These are phyloP conservation scores for Pogonognathellus flavescens DNA, from an alignment of 1,140 invertebrate species.

Conservation along the genomic window DNA sequence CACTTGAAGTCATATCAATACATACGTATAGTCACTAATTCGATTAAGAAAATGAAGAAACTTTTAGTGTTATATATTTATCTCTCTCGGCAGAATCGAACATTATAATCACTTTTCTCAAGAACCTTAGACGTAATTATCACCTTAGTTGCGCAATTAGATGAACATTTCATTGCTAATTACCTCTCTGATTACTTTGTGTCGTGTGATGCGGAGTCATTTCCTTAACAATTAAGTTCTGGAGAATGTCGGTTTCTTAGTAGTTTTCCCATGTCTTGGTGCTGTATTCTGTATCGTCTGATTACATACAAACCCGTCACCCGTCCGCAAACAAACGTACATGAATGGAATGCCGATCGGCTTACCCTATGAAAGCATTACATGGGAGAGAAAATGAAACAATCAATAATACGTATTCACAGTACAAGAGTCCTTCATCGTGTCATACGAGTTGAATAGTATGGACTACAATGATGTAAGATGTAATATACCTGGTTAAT, in stretches of 20 bases:
- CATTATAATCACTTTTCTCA: not conserved
- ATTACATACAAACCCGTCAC: too few relatives aligned
- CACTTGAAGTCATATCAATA: too few relatives aligned
- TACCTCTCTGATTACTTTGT: not conserved
- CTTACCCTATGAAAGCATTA: too few relatives aligned
- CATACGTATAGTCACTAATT: not conserved
- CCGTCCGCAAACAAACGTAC: too few relatives aligned
- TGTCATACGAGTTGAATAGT: not conserved
- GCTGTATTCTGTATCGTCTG: too few relatives aligned
- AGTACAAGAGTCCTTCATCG: not conserved
- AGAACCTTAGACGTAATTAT: slow-evolving; percentile 1
- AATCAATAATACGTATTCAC: not conserved
- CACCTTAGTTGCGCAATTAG: not conserved
- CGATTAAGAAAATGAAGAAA: not conserved
- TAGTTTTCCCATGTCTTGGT: too few relatives aligned
- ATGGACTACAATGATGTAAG: too few relatives aligned
- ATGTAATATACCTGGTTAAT: not conserved
- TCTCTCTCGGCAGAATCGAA: not conserved
- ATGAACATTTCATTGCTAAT: not conserved
- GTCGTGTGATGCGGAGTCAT: not conserved
- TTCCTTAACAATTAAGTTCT: too few relatives aligned
- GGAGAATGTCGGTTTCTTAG: too few relatives aligned
- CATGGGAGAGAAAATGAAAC: not conserved
- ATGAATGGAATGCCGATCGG: too few relatives aligned
- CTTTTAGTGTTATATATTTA: not conserved